Evolutionary conservation across 1,140 invertebrate species (phyloP), one percentile per base, ranked within the genome.

Genomic region (Eupristina koningsbergeri): DNA sequence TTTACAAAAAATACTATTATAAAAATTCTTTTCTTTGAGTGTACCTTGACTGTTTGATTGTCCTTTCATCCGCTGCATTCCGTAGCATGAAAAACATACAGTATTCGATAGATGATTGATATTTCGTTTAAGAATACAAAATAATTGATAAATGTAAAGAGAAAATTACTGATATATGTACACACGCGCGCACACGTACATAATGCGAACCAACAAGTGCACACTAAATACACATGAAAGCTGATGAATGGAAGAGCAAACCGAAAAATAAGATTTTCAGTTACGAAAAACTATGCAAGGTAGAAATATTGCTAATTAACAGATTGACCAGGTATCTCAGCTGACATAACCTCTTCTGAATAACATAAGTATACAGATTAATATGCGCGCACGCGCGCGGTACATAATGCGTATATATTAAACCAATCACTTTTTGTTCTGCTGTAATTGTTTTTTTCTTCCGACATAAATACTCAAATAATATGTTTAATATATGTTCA

Each of bases 41-140:
- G 39, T 31, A 92, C 92, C 91, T 91, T 92, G 92, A 89, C 87
- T 92, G 86, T 96, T 96, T 93, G 96, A 95, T 95, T 96, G 96
- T 95, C 96, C 96, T 96, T 96, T 97, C 95, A 96, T 96, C 95
- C 96, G 96, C 96, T 97, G 94, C 90, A 93, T 92, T 90, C 90
- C 91, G 91, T 92, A 86, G 90, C 91, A 92, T 93, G 91, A 88
- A 92, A 92, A 92, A 92, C 88, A 91, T 80, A 92, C 89, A 90
- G 87, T 74, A 50, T 45, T 67, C 39, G 41, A 36, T 26, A 36
- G 67, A 9, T 71, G 39, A 71, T 71, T n/a, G 79, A 73, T 69
- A 58, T 89, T 90, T 88, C 64, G 79, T 63, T 22, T 67, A 45
- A 75, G 50, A 75, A 47, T 75, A 45, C 45, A 45, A 53, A 73